Percentiles rank a stretch among this genome's conserved stretches.
These are phyloP conservation scores for Isoperla grammatica DNA, from an alignment of 2,888 invertebrate genomes.

Conservation along the genomic window DNA sequence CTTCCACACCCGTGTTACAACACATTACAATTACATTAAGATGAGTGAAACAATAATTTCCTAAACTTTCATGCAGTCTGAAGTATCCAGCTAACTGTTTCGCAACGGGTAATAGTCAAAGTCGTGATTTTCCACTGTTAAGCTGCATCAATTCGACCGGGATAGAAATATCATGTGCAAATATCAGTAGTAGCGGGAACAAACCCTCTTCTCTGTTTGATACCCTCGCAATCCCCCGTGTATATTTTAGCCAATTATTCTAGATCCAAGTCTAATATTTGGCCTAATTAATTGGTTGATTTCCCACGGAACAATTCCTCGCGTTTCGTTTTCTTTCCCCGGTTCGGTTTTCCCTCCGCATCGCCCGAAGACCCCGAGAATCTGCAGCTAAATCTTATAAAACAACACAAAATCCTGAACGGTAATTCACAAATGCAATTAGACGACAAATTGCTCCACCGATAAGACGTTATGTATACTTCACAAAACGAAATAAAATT, in stretches of 20 bases:
- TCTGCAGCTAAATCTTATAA: conserved; percentile 3
- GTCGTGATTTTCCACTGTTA: conserved; percentile 7
- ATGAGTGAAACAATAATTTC: no score
- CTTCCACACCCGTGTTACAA: no score
- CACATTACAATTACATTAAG: no score
- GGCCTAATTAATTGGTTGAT: conserved; percentile 33
- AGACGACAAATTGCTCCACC: background rate
- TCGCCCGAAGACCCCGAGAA: background rate
- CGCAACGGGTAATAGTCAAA: no score
- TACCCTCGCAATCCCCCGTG: conserved; percentile 7
- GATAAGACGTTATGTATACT: conserved; percentile 1
- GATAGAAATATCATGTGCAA: conserved; percentile 23
- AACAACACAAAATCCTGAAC: background rate
- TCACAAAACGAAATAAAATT: background rate
- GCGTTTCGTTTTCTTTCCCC: conserved; percentile 1
- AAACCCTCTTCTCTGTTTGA: background rate
- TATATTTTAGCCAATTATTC: conserved; percentile 19
- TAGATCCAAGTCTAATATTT: conserved; percentile 31
- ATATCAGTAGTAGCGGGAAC: background rate
- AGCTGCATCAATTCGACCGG: conserved; percentile 23
- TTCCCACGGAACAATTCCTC: conserved; percentile 25
- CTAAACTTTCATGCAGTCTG: no score
- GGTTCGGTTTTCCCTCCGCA: background rate
- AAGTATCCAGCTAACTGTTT: no score
- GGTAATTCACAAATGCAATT: conserved; percentile 3